Evolutionary conservation across 2,113 vertebrate species (phyloP).

Genomic region (Tetrao urogallus): DNA sequence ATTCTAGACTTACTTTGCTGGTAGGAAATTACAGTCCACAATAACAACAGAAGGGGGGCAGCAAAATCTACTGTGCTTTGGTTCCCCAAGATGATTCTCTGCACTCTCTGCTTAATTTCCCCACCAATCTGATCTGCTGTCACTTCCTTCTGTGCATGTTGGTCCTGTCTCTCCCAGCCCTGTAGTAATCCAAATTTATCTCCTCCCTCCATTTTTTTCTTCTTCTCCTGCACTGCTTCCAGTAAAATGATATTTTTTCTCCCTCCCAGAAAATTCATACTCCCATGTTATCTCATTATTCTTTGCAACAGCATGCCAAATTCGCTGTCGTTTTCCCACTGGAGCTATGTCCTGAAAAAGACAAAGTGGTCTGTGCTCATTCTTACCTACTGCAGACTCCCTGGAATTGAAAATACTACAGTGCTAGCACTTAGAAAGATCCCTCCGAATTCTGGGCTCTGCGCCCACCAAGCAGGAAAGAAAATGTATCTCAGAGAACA

Average conservation of each 20-base stretch:
- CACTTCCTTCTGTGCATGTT: background rate
- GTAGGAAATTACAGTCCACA: background rate
- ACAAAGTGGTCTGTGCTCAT: slow-evolving; percentile 24
- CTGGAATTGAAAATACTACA: background rate
- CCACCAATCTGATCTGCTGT: background rate
- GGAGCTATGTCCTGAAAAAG: slow-evolving; percentile 41
- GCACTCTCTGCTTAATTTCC: slow-evolving; percentile 1
- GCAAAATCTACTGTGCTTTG: background rate
- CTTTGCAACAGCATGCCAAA: slow-evolving; percentile 55
- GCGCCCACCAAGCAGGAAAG: background rate
- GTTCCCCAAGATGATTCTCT: background rate
- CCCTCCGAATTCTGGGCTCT: slow-evolving; percentile 7
- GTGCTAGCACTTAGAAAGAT: slow-evolving; percentile 1
- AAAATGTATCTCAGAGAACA: background rate
- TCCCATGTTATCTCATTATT: slow-evolving; percentile 64
- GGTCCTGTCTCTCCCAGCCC: background rate
- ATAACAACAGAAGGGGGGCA: background rate
- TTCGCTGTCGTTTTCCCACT: slow-evolving; percentile 33
- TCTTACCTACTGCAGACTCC: slow-evolving; percentile 53
- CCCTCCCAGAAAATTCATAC: slow-evolving; percentile 44
- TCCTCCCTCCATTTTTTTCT: background rate
- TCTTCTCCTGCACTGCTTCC: background rate
- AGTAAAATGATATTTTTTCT: slow-evolving; percentile 36
- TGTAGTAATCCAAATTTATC: background rate
- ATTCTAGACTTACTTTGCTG: slow-evolving; percentile 1